Conservation (phyloP, 2,797 vertebrate genomes). For the Chaunax sp. region DNA sequence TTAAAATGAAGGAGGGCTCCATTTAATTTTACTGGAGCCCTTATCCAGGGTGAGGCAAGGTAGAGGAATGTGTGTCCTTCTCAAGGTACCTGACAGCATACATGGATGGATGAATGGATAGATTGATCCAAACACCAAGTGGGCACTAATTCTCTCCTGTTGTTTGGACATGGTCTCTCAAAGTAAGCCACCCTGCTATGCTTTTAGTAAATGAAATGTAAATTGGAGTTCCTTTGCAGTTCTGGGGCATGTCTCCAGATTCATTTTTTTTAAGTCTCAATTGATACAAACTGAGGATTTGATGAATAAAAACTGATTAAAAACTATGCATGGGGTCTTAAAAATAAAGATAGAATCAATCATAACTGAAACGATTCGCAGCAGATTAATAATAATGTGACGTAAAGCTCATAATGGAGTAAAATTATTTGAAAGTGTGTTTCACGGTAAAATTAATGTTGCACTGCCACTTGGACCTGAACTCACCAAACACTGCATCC, state of each 20-base stretch:
- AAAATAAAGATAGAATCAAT: constrained; percentile 47
- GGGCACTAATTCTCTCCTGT: constrained; percentile 44
- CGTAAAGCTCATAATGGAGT: constrained; percentile 36
- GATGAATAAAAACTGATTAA: constrained; percentile 30
- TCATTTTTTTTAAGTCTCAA: constrained; percentile 39
- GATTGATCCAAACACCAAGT: constrained; percentile 41
- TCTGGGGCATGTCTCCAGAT: constrained; percentile 14
- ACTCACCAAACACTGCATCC: constrained; percentile 13
- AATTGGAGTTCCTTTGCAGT: constrained; percentile 3
- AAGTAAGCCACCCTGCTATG: constrained; percentile 33
- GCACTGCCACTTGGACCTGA: constrained; percentile 11
- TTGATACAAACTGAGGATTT: constrained; percentile 21
- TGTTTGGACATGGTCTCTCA: too few species aligned
- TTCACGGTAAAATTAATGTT: constrained; percentile 31
- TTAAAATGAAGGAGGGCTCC: constrained; percentile 55
- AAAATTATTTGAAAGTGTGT: neutral
- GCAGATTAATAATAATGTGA: constrained; percentile 28
- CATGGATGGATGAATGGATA: constrained; percentile 47
- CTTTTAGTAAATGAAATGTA: constrained; percentile 28
- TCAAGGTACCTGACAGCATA: constrained; percentile 43
- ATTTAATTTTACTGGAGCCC: constrained; percentile 49
- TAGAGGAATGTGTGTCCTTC: constrained; percentile 40
- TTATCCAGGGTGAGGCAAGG: constrained; percentile 28
- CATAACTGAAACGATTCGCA: constrained; percentile 37
- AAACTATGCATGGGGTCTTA: constrained; percentile 25